These are phyloP conservation scores for Leptatherina wallacei DNA, from an alignment of 2,797 vertebrate species.

Conservation along the genomic window DNA sequence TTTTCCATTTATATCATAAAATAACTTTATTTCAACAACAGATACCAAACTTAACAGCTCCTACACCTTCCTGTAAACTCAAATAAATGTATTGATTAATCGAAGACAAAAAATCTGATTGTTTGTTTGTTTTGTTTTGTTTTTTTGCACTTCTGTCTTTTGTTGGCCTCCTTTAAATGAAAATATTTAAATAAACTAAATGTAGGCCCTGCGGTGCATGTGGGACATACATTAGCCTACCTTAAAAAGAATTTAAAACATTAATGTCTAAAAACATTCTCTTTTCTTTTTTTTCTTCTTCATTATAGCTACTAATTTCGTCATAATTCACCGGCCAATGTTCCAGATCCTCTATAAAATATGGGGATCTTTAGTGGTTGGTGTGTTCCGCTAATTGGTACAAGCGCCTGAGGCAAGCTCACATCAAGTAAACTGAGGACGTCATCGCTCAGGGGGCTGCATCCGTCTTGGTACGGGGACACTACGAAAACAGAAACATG, in stretches of 20 bases:
- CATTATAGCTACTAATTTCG: constrained; percentile 32
- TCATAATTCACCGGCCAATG: constrained; percentile 59
- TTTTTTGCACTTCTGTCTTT: too few species aligned
- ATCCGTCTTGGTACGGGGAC: constrained; percentile 16
- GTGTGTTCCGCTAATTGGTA: constrained; percentile 69
- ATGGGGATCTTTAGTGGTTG: constrained; percentile 62
- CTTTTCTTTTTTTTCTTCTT: too few species aligned
- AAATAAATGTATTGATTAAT: neutral
- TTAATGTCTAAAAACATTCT: neutral
- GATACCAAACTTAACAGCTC: neutral
- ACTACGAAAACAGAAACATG: constrained; percentile 35
- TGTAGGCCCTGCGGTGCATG: neutral
- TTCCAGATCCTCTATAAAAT: constrained; percentile 65
- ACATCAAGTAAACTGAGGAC: constrained; percentile 46
- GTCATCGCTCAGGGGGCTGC: constrained; percentile 39
- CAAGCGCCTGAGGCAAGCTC: constrained; percentile 63
- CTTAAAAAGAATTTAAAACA: constrained; percentile 4
- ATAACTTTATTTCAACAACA: neutral
- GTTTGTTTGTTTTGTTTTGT: too few species aligned
- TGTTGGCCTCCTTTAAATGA: neutral
- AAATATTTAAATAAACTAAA: neutral
- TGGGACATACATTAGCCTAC: neutral
- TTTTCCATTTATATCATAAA: neutral
- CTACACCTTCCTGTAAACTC: neutral
- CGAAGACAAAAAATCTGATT: too few species aligned